These are phyloP conservation scores for Spatulosminthurus flaviceps DNA, from an alignment of 2,888 invertebrate species.

Conservation along the genomic window DNA sequence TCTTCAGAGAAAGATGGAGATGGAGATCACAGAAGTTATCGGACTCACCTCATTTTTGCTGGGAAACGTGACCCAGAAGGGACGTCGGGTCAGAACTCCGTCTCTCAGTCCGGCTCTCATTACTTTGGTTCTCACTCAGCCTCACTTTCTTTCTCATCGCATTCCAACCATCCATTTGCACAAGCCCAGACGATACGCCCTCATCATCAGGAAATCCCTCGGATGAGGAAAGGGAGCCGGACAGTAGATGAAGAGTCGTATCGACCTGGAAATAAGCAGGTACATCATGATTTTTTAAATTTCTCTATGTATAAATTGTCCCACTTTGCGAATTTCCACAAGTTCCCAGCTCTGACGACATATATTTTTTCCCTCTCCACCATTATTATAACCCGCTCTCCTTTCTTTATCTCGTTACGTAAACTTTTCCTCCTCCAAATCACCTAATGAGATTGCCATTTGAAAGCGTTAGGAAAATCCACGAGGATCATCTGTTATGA, in stretches of 20 bases:
- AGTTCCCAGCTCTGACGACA: background rate
- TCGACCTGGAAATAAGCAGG: conserved; percentile 51
- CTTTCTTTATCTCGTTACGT: no score
- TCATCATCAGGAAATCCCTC: conserved; percentile 15
- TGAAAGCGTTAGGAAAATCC: no score
- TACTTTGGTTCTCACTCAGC: conserved; percentile 57
- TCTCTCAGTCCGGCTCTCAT: conserved; percentile 55
- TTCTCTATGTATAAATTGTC: background rate
- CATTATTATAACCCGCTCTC: no score
- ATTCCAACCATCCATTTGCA: conserved; percentile 63
- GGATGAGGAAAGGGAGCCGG: conserved; percentile 57
- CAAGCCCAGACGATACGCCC: conserved; percentile 56
- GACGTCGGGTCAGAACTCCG: conserved; percentile 54
- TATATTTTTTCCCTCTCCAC: background rate
- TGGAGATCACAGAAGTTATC: conserved; percentile 61
- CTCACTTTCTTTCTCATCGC: conserved; percentile 60
- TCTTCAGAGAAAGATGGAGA: conserved; percentile 54
- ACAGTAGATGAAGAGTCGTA: conserved; percentile 45
- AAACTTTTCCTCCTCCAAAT: no score
- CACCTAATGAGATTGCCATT: no score
- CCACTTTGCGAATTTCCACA: background rate
- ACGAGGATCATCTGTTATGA: no score
- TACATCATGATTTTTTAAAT: conserved; percentile 14
- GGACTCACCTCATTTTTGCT: conserved; percentile 63
- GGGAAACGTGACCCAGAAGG: conserved; percentile 63